phyloP scores from a whole-genome alignment of 2,113 vertebrate species.

The Tor tambroides region DNA sequence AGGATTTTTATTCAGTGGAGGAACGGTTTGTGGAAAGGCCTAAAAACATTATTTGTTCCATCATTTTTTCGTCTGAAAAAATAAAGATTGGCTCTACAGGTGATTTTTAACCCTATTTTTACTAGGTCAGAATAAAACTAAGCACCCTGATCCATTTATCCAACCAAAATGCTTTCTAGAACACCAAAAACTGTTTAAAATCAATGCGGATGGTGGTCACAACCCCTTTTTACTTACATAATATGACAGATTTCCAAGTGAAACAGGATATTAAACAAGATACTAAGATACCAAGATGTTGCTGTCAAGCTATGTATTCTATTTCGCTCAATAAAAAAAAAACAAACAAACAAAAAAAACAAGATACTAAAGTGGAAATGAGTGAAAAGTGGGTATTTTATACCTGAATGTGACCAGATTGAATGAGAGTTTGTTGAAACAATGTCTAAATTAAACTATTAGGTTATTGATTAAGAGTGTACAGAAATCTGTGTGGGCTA shows the following conservation, averaged over 20 bases:
- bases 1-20: constrained; percentile 35
- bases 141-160: background rate
- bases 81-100: background rate
- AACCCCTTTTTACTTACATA: background rate
- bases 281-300: no score
- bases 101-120: background rate
- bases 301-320: no score
- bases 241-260: background rate
- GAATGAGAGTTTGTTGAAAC: no score
- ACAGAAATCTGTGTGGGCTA: no score
- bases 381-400: no score
- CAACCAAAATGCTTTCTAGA: background rate
- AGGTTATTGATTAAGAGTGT: no score
- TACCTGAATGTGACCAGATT: no score
- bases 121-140: constrained; percentile 2
- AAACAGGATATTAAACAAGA: constrained; percentile 16
- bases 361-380: no score
- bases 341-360: no score
- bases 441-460: no score
- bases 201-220: background rate
- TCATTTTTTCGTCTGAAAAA: constrained; percentile 15
- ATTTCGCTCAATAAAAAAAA: no score
- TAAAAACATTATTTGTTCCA: background rate
- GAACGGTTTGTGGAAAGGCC: background rate
- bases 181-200: background rate